Percentiles rank a stretch among this genome's conserved stretches.
These are phyloP conservation scores for Chlorops oryzae DNA, from an alignment of 1,140 invertebrate species.

Conservation along the genomic window DNA sequence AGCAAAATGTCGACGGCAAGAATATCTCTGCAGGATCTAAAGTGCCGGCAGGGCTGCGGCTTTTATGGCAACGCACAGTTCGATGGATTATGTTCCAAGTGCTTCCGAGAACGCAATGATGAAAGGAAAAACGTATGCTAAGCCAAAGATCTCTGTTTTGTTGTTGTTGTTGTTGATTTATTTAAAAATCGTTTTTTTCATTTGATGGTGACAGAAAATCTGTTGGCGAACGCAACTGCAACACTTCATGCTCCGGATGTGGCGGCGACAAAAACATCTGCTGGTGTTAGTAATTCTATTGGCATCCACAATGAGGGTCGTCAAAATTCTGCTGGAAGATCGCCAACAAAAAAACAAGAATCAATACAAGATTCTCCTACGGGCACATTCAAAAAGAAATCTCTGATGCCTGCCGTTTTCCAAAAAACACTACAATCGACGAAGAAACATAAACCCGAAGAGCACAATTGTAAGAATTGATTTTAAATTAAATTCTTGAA, in stretches of 20 bases:
- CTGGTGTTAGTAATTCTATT: too few relatives aligned
- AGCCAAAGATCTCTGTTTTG: too few relatives aligned
- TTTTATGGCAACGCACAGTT: constrained; percentile 96
- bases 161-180: too few relatives aligned
- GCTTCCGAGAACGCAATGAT: constrained; percentile 65
- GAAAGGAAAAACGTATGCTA: constrained; percentile 53
- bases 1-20: constrained; percentile 1
- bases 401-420: constrained; percentile 30
- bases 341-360: constrained; percentile 7
- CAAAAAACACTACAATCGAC: constrained; percentile 34
- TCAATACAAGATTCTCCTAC: constrained; percentile 10
- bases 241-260: too few relatives aligned
- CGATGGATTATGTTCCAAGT: constrained; percentile 94
- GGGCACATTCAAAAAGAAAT: constrained; percentile 28
- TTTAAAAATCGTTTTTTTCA: too few relatives aligned
- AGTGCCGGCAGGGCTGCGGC: constrained; percentile 93
- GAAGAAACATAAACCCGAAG: constrained; percentile 18
- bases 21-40: constrained; percentile 71
- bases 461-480: constrained; percentile 15
- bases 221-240: too few relatives aligned
- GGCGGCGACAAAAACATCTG: too few relatives aligned
- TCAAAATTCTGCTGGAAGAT: constrained; percentile 20
- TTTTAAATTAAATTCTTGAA: too few relatives aligned
- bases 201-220: too few relatives aligned
- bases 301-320: too few relatives aligned